Evolutionary conservation across 1,140 invertebrate species (phyloP), one percentile per base, ranked within the genome.

Genomic region (Calosoma granatense): DNA sequence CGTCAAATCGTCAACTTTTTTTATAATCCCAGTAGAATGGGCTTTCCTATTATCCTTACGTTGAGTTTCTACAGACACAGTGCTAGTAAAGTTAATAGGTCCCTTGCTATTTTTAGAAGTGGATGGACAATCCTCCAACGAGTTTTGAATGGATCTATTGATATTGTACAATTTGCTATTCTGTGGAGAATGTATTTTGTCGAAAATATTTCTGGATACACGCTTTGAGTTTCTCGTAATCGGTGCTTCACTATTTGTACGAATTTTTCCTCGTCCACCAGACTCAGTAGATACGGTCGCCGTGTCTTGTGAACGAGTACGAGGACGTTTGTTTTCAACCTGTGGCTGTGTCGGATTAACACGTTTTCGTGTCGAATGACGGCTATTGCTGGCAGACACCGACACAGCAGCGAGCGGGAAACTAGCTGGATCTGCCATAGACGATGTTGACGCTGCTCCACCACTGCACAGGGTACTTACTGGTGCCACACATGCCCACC

Each of bases 391-490:
- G 69, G 67, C 65, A 64, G 63, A 68, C 68, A 68, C 67, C 63
- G 61, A 56, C 60, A 58, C 56, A 22, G 55, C 47, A 26, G 55
- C 30, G 17, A 17, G 17, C 22, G 39, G 21, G 14, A 20, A 21
- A 64, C 70, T 70, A 72, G 65, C 69, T 70, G 69, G 65, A 69
- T 71, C 68, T 68, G 70, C 70, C 69, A 70, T 72, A 71, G 70
- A 71, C 69, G 68, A 69, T 70, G 64, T 61, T 67, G 68, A 68
- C 65, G 63, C 64, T 62, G 64, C 64, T 63, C 66, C 63, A 64
- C 66, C 65, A 65, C 65, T 67, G 68, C 67, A 61, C 63, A 66
- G 64, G 4, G 26, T 4, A 30, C 14, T 30, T 30, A 30, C 26
- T 30, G 26, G 26, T 14, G 26, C 4, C 26, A 30, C 26, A 30